Evolutionary conservation across 2,113 vertebrate genomes (phyloP).

Genomic region (Halichoeres trimaculatus): DNA sequence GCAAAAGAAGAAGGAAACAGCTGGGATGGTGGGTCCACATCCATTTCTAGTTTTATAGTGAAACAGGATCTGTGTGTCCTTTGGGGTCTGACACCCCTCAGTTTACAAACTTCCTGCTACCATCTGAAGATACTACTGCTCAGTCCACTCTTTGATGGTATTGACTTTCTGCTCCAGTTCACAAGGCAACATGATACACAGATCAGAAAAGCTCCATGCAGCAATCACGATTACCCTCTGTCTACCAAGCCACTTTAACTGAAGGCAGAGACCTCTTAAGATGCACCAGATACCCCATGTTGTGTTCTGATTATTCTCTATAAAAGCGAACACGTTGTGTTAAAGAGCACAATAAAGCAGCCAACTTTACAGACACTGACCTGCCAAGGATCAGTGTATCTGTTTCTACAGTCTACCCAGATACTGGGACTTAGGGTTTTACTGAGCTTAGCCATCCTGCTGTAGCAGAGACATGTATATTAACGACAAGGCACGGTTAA

Average conservation of each 20-base stretch:
- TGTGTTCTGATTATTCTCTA: background rate
- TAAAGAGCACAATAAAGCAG: slow-evolving; percentile 65
- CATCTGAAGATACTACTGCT: slow-evolving; percentile 74
- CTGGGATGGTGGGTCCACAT: slow-evolving; percentile 68
- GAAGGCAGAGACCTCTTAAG: slow-evolving; percentile 41
- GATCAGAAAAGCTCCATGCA: slow-evolving; percentile 55
- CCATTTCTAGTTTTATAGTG: slow-evolving; percentile 79
- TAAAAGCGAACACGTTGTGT: slow-evolving; percentile 43
- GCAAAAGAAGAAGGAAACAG: slow-evolving; percentile 73
- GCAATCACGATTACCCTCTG: slow-evolving; percentile 51
- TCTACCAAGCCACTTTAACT: slow-evolving; percentile 55
- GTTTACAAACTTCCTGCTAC: slow-evolving; percentile 79
- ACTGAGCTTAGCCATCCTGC: slow-evolving; percentile 28
- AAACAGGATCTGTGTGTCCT: slow-evolving; percentile 73
- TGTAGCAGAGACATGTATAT: slow-evolving; percentile 28
- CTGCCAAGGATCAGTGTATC: slow-evolving; percentile 56
- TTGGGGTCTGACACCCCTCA: slow-evolving; percentile 61
- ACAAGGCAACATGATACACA: slow-evolving; percentile 72
- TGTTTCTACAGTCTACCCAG: slow-evolving; percentile 58
- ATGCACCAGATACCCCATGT: background rate
- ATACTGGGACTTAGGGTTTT: slow-evolving; percentile 61
- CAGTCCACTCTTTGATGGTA: slow-evolving; percentile 73
- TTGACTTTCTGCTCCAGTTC: slow-evolving; percentile 72
- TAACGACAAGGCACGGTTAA: slow-evolving; percentile 63
- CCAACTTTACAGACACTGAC: slow-evolving; percentile 38